A percentile compares a stretch with the other conserved stretches of the same genome.
Evolutionary conservation across 2,113 vertebrate species (phyloP).

Genomic region (Zapornia atra): DNA sequence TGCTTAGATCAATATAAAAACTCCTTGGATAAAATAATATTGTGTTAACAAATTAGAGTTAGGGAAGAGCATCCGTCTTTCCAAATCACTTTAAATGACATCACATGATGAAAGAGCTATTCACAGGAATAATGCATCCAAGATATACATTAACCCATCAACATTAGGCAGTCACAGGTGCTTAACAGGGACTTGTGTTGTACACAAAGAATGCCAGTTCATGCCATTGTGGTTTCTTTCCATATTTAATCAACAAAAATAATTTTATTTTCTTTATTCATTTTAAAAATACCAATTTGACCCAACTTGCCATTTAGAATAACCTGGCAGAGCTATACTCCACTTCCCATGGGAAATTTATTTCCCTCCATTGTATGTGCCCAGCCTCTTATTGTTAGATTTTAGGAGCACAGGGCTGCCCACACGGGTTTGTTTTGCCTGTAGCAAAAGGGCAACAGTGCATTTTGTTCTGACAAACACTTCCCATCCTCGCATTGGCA

Average conservation of each 20-base stretch:
- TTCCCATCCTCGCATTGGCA: background rate
- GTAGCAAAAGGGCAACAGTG: background rate
- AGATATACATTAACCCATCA: background rate
- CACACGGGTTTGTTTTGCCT: conserved; percentile 18
- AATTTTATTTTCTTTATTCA: background rate
- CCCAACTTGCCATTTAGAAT: conserved; percentile 12
- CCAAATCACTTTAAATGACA: background rate
- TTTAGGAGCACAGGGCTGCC: background rate
- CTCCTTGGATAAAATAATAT: background rate
- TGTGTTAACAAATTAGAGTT: background rate
- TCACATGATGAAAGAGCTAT: background rate
- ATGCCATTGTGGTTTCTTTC: background rate
- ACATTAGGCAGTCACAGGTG: background rate
- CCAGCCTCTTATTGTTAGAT: conserved; percentile 31
- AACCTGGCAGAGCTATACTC: background rate
- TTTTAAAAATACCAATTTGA: background rate
- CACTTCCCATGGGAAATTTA: conserved; percentile 19
- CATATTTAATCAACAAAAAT: background rate
- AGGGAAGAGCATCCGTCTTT: background rate
- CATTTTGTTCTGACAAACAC: conserved; percentile 20
- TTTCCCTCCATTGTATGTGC: background rate
- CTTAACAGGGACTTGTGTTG: background rate
- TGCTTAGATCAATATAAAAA: background rate
- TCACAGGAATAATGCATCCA: background rate
- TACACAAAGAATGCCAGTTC: background rate